phyloP scores from a whole-genome alignment of 2,113 vertebrate genomes.

The Ptychochromis oligacanthus region DNA sequence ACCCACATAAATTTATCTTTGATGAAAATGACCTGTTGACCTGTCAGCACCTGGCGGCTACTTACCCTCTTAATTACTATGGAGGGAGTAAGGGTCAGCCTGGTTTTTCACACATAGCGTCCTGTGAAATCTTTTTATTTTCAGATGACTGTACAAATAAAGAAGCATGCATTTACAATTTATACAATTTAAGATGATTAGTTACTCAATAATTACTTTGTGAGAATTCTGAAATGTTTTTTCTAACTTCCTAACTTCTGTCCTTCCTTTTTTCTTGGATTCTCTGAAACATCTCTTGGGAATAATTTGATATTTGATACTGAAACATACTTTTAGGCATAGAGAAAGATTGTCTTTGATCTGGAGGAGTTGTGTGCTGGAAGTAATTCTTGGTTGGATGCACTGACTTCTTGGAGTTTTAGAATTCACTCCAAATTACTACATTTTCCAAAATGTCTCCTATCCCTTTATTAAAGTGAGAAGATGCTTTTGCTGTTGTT shows the following conservation, averaged over 20 bases:
- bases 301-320: constrained; percentile 5
- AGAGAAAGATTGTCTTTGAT: background rate
- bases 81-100: background rate
- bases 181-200: no score
- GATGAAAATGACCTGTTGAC: no score
- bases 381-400: constrained; percentile 1
- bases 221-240: background rate
- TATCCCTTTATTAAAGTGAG: background rate
- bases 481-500: background rate
- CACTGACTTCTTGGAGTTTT: background rate
- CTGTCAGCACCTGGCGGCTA: background rate
- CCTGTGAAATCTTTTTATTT: background rate
- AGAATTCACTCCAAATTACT: background rate
- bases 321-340: background rate
- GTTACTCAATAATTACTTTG: background rate
- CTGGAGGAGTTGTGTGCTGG: background rate
- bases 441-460: background rate
- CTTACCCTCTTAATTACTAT: background rate
- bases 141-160: background rate
- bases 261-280: background rate
- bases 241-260: background rate
- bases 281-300: background rate
- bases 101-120: background rate
- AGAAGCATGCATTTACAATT: background rate
- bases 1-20: no score